Base-by-base conservation (phyloP, 2,113 vertebrate species). In the Lichenostomus cassidix region DNA sequence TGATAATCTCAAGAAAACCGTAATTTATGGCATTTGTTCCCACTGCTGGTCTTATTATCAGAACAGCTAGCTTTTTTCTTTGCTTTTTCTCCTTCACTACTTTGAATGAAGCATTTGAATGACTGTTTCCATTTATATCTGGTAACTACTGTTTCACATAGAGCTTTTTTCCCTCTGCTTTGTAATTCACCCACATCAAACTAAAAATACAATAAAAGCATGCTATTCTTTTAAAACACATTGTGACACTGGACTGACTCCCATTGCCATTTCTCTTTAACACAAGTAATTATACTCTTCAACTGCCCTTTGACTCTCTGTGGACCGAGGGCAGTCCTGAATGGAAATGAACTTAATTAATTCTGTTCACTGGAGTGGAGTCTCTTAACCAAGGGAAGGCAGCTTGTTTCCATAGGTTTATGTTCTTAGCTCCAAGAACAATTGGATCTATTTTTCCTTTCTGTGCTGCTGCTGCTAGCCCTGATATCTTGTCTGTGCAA, bases 271-370 rank as follows among this genome's bases (percentile, higher is more conserved):
- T 97, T 97, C 96, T 96, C 89, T 97, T 97, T 96, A 97, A 97
- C 91, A 90, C 77, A 87, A 95, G 94, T 97, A 97, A 98, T 97
- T 97, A 96, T 78, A 95, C 78, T 94, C 81, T 97, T 97, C 94
- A 95, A 68, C 79, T 96, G 97, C 90, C 94, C 96, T 98, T 96
- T 97, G 97, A 95, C 95, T 97, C 84, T 92, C 94, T 68, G 46
- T 90, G 82, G 95, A 97, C 87, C 82, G 74, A 96, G 82, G 95
- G 95, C 91, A 95, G 75, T 90, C 91, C 93, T 95, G 86, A 89
- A 67, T 97, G 85, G 94, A 96, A 97, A 97, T 95, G 75, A 97
- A 93, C 63, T 91, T 97, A 97, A 97, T 97, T 98, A 97, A 97
- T 98, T 95, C 89, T 94, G 75, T 83, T 95, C 94, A 95, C 65